These are phyloP conservation scores for Calameuta idolon DNA, from an alignment of 2,888 invertebrate species.

Conservation along the genomic window DNA sequence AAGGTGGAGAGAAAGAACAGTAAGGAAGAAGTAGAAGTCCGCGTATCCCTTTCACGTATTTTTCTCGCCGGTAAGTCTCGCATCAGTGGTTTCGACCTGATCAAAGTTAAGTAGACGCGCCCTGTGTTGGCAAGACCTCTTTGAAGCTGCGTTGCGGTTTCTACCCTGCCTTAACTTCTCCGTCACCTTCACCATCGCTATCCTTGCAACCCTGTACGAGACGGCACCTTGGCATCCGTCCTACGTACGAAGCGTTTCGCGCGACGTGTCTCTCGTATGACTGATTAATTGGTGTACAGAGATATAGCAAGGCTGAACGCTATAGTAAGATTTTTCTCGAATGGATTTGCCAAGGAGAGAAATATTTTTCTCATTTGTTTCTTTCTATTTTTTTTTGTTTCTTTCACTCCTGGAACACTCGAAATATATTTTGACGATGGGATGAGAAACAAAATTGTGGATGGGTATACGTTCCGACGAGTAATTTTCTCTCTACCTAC, in stretches of 20 bases:
- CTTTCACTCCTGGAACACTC: constrained; percentile 1
- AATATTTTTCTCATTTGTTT: not conserved
- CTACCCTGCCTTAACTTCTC: constrained; percentile 48
- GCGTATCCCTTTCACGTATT: constrained; percentile 26
- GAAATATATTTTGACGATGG: not conserved
- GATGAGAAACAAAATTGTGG: not conserved
- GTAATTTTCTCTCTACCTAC: not conserved
- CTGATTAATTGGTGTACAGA: not conserved
- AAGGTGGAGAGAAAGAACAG: not conserved
- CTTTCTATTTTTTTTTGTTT: not conserved
- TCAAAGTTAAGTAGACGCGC: constrained; percentile 66
- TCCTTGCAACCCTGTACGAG: constrained; percentile 24
- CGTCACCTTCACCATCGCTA: constrained; percentile 23
- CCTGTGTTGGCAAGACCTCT: constrained; percentile 49
- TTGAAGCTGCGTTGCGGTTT: constrained; percentile 61
- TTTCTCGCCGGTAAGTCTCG: constrained; percentile 44
- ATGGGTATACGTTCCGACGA: not conserved
- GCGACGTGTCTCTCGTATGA: not conserved
- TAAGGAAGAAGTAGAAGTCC: not conserved
- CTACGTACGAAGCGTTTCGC: not conserved
- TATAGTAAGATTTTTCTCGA: not conserved
- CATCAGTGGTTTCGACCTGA: constrained; percentile 62
- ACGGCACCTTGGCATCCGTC: not conserved
- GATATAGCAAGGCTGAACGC: not conserved
- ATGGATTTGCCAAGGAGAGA: not conserved